phyloP scores from a whole-genome alignment of 2,797 vertebrate species.

The Mallotus villosus region DNA sequence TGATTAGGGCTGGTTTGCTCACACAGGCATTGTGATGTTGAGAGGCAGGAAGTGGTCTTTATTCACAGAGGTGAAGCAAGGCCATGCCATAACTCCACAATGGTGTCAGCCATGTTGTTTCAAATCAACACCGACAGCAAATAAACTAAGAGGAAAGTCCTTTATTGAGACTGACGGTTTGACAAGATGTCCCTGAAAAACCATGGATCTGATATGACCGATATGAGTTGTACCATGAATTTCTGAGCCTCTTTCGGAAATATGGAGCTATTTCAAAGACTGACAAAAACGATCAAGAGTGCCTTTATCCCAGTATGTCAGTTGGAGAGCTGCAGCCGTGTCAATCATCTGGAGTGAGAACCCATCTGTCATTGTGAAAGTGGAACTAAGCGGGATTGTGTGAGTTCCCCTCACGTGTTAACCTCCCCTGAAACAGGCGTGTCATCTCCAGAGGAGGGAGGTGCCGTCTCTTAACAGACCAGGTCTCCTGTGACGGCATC shows the following conservation, averaged over 20 bases:
- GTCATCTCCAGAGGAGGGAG: background rate
- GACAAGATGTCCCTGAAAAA: background rate
- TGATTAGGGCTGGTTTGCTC: constrained; percentile 21
- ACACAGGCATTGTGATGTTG: background rate
- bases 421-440: too few relatives aligned
- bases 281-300: too few relatives aligned
- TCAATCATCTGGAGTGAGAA: too few relatives aligned
- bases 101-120: too few relatives aligned
- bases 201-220: background rate
- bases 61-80: constrained; percentile 12
- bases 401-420: constrained; percentile 29
- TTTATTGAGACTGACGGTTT: background rate
- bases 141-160: background rate
- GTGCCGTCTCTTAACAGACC: background rate
- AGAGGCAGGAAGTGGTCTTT: constrained; percentile 8
- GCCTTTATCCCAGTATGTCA: too few relatives aligned
- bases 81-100: constrained; percentile 6
- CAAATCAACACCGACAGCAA: background rate
- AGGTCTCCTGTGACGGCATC: background rate
- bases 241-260: too few relatives aligned
- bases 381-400: constrained; percentile 39
- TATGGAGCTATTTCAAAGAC: background rate
- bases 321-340: too few relatives aligned
- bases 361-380: constrained; percentile 36
- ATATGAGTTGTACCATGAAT: background rate